phyloP scores from a whole-genome alignment of 2,113 vertebrate genomes.

The Fulmarus glacialis region DNA sequence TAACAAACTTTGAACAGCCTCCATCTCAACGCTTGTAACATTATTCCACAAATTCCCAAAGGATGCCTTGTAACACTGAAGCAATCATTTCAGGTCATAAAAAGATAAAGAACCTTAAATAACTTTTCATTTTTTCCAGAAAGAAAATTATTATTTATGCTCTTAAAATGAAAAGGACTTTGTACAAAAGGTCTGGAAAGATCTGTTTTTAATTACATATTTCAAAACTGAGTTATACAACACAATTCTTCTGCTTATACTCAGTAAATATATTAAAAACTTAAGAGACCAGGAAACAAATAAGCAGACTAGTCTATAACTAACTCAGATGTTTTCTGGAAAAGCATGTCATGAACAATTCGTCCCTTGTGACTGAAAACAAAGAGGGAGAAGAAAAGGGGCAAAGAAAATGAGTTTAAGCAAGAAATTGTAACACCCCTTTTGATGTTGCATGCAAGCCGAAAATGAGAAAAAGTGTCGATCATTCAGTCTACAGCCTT shows the following conservation, averaged over 20 bases:
- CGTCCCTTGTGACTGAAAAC: not conserved
- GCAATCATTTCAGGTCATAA: slow-evolving; percentile 31
- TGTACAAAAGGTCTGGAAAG: not conserved
- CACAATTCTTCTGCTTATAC: not conserved
- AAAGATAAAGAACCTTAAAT: slow-evolving; percentile 29
- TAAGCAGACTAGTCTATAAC: not conserved
- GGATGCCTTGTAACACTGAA: not conserved
- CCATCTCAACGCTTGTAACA: not conserved
- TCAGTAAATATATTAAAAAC: slow-evolving; percentile 17
- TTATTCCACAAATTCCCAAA: not conserved
- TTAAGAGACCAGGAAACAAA: slow-evolving; percentile 3
- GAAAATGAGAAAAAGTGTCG: slow-evolving; percentile 8
- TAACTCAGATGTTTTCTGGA: not conserved
- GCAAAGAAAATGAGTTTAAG: slow-evolving; percentile 6
- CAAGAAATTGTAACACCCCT: slow-evolving; percentile 17
- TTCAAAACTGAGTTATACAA: slow-evolving; percentile 36
- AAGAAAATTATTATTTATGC: not conserved
- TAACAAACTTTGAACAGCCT: not conserved
- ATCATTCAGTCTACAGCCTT: not conserved
- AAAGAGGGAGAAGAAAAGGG: not conserved
- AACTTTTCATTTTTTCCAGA: not conserved
- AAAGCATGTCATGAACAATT: not conserved
- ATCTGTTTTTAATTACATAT: slow-evolving; percentile 19
- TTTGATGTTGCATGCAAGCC: slow-evolving; percentile 38
- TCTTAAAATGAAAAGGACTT: slow-evolving; percentile 19